Base-by-base conservation (phyloP, 1,140 invertebrate species). In the Acromyrmex charruanus region DNA sequence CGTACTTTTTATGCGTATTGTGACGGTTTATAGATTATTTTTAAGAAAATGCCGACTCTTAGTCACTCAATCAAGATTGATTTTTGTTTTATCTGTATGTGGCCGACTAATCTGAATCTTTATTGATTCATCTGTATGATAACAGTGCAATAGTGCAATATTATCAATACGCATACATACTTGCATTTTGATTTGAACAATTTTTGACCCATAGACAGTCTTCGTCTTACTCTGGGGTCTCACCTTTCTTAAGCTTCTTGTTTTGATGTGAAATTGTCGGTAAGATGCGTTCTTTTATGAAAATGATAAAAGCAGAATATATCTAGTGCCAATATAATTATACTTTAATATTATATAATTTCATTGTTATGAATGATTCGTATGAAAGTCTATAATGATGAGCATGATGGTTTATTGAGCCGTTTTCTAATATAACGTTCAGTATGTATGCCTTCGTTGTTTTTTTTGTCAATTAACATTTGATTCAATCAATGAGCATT, bases 41-140 rank as follows among this genome's bases (percentile, higher is more conserved):
- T 9, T 9, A 39, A 39, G 7, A 39, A 39, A 39, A 39, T 1
- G 31, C 5, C 0, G 31, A 35, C 0, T 35, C 6, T 87, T 25
- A 66, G 49, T 14, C 21, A 10, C 6, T 55, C n/a, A 35, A 6
- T 87, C 16, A 79, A 87, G 16, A 55, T 84, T 49, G 44, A 68
- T 3, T 49, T 87, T 7, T 79, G 86, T 82, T 74, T 84, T 10
- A 74, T 87, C 14, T 69, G 86, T 3, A 49, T 87, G 10, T 87
- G 85, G 59, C 79, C 53, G 25, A n/a, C 68, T 31, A 66, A 66
- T 35, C 44, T 79, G 3, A 84, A 21, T 28, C 61, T 84, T 3
- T 61, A 74, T 21, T 53, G 68, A 51, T 31, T 63, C 10, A 51
- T 25, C 6, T 80, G 31, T 35, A 35, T 35, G 49, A 39, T 14